Evolutionary conservation across 2,888 invertebrate species (phyloP), one percentile per base, ranked within the genome.

Genomic region (Barypeithes pellucidus): DNA sequence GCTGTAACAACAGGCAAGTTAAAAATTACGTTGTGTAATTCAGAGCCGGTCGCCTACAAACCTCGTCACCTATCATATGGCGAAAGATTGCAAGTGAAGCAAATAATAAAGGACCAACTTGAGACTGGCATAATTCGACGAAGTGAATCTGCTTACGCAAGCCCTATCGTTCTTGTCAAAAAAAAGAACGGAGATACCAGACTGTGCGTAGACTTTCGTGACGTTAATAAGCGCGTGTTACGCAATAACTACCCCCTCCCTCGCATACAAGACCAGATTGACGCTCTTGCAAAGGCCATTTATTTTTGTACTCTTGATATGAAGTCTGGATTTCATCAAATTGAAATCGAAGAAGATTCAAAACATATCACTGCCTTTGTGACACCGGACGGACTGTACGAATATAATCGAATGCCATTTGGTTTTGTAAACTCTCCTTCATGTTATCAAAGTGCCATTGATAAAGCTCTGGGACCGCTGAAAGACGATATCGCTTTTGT

Each of bases 121-220:
- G 9, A 29, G n/a, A 61, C 39, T 18, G 57, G 39, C 29, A 67
- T 67, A n/a, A 67, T 67, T 12, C 57, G 57, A 41, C 24, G 39
- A 68, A 68, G 68, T 61, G 43, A 41, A 61, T 68, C 68, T 45
- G 45, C 36, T 43, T 68, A 61, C 41, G 68, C 60, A 7, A 68
- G 68, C 18, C 68, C 61, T 5, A 68, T 68, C 60, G 68, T 68
- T 5, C 22, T 68, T 11, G 68, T 68, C 3, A 68, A 68, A 18
- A 61, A 68, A 41, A 45, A 47, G 16, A 68, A 61, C 22, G 68
- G 60, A 1, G 61, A 68, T 24, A 12, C 39, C 7, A 62, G 68
- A 4, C 61, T 68, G 8, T 60, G 68, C 29, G 47, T 60, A 12
- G 69, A 69, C 36, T 69, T 36, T 52, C 39, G 69, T 8, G 69